Evolutionary conservation across 2,113 vertebrate species (phyloP).

Genomic region (Xerus inauris): DNA sequence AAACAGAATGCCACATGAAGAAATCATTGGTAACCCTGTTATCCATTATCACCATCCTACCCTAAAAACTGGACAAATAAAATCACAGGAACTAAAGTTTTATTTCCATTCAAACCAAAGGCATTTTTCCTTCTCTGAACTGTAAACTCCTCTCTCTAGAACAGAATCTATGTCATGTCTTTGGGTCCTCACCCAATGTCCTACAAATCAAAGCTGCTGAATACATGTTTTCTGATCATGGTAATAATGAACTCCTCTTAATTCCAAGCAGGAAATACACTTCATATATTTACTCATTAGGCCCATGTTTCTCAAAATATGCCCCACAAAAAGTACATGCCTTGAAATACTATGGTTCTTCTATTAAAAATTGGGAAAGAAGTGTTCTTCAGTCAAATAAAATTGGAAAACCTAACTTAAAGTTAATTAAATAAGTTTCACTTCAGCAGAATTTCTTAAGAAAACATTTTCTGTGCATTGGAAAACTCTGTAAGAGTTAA

Average conservation of each 20-base stretch:
- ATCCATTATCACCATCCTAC: neutral
- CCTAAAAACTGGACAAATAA: conserved; percentile 38
- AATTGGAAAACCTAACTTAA: neutral
- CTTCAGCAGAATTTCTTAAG: conserved; percentile 6
- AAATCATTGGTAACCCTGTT: conserved; percentile 22
- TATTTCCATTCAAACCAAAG: conserved; percentile 1
- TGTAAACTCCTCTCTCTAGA: neutral
- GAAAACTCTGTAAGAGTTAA: neutral
- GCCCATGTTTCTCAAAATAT: conserved; percentile 19
- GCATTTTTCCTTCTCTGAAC: conserved; percentile 10
- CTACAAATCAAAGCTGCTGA: neutral
- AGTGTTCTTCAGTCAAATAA: neutral
- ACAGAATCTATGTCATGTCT: neutral
- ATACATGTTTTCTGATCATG: neutral
- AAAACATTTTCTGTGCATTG: neutral
- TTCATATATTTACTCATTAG: neutral
- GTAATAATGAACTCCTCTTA: neutral
- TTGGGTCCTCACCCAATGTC: neutral
- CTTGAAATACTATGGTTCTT: neutral
- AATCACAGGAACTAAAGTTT: neutral
- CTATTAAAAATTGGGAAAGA: neutral
- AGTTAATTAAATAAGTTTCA: conserved; percentile 42
- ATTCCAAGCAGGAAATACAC: neutral
- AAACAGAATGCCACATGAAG: conserved; percentile 39
- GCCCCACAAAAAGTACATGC: neutral